A percentile compares a stretch with the other conserved stretches of the same genome.
phyloP scores from a whole-genome alignment of 2,797 vertebrate species.

The Momotus momota region DNA sequence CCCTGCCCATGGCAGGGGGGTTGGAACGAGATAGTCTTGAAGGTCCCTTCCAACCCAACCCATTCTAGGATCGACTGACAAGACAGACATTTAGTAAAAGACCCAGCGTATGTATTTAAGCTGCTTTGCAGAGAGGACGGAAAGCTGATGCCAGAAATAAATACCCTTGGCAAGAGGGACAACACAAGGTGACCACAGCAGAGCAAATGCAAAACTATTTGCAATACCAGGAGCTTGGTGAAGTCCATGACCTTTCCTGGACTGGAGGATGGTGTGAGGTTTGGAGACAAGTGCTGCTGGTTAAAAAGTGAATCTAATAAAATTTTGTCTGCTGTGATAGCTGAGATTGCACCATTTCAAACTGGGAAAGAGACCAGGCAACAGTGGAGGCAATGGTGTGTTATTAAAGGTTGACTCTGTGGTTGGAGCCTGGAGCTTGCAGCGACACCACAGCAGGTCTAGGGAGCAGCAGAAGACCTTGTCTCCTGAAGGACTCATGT shows the following conservation, averaged over 20 bases:
- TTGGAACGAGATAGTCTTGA: no score
- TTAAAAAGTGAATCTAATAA: neutral
- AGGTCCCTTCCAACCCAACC: no score
- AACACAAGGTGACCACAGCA: neutral
- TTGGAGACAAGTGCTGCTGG: neutral
- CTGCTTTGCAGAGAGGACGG: neutral
- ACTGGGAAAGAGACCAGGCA: neutral
- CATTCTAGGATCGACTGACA: neutral
- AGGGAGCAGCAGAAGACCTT: neutral
- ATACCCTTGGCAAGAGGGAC: rapidly evolving
- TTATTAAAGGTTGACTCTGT: no score
- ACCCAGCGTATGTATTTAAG: neutral
- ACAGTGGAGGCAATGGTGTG: rapidly evolving
- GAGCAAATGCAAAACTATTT: neutral
- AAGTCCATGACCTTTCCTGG: no score
- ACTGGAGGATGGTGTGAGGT: neutral
- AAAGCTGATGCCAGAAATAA: neutral
- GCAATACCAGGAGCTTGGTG: neutral
- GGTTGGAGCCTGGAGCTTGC: neutral
- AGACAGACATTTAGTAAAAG: neutral
- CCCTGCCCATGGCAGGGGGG: no score
- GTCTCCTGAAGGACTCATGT: neutral
- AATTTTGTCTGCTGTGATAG: rapidly evolving
- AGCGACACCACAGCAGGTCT: rapidly evolving
- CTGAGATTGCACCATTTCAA: no score